Evolutionary conservation across 2,888 invertebrate genomes (phyloP).

Genomic region (Ochlodes sylvanus): DNA sequence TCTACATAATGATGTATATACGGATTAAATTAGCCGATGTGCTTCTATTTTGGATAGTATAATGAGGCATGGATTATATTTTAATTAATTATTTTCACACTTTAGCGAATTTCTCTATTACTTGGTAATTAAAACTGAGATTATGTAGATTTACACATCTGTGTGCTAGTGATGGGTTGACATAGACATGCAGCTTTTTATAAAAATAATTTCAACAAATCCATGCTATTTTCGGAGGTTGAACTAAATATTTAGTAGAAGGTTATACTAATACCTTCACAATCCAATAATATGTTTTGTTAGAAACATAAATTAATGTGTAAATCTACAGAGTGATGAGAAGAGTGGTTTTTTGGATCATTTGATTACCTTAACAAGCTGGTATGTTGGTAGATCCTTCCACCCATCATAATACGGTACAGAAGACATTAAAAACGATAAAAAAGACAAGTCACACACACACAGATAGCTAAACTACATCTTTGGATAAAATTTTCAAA

Average conservation of each 20-base stretch:
- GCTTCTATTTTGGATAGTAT: constrained; percentile 59
- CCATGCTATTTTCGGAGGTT: constrained; percentile 2
- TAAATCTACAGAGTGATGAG: constrained; percentile 78
- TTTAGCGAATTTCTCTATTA: constrained; percentile 43
- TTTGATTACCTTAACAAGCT: constrained; percentile 86
- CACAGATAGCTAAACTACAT: constrained; percentile 72
- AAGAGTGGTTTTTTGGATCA: constrained; percentile 66
- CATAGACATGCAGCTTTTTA: constrained; percentile 49
- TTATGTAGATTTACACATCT: constrained; percentile 79
- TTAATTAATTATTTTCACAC: constrained; percentile 45
- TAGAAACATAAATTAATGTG: constrained; percentile 59
- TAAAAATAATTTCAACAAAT: not conserved
- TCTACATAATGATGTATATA: constrained; percentile 35
- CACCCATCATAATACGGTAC: constrained; percentile 81
- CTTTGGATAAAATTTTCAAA: constrained; percentile 36
- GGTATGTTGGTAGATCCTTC: constrained; percentile 88
- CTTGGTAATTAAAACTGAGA: constrained; percentile 32
- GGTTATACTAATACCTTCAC: constrained; percentile 9
- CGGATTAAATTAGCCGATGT: constrained; percentile 63
- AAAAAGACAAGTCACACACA: constrained; percentile 84
- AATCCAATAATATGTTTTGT: constrained; percentile 1
- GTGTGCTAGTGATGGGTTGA: constrained; percentile 51
- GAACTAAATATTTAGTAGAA: not conserved
- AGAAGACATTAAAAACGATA: constrained; percentile 82
- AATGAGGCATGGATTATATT: constrained; percentile 71